Evolutionary conservation across 2,113 vertebrate species (phyloP).

Genomic region (Corydoras sp.): DNA sequence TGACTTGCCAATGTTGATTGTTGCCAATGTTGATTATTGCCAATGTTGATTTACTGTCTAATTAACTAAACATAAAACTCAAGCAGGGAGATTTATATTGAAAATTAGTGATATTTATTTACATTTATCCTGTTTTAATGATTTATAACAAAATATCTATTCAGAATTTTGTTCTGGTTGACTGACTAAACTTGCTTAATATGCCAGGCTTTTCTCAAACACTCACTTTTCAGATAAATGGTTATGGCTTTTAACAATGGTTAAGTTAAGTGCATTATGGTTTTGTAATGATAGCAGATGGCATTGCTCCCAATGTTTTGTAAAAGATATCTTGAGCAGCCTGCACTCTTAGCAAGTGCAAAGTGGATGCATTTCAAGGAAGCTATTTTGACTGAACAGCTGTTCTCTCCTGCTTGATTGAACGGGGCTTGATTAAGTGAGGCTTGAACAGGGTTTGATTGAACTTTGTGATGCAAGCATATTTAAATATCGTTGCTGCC

Average conservation of each 20-base stretch:
- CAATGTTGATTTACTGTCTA: too few relatives aligned
- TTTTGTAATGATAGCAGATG: not conserved
- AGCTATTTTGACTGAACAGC: conserved; percentile 21
- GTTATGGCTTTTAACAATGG: not conserved
- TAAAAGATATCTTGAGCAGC: not conserved
- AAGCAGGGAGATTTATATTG: too few relatives aligned
- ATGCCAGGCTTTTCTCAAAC: too few relatives aligned
- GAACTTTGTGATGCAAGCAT: conserved; percentile 5
- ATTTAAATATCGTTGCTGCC: not conserved
- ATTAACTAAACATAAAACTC: too few relatives aligned
- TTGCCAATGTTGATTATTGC: too few relatives aligned
- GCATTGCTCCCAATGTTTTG: not conserved
- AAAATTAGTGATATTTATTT: too few relatives aligned
- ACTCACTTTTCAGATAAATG: not conserved
- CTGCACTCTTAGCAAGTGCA: not conserved
- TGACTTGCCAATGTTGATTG: too few relatives aligned
- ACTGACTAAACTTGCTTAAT: too few relatives aligned
- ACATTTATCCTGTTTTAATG: too few relatives aligned
- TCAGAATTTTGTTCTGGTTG: not conserved
- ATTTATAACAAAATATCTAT: not conserved
- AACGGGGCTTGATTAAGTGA: not conserved
- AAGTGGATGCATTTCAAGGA: conserved; percentile 8
- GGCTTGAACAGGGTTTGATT: not conserved
- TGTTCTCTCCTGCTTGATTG: not conserved
- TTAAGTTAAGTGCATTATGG: not conserved